A percentile compares a stretch with the other conserved stretches of the same genome.
Evolutionary conservation across 2,797 vertebrate genomes (phyloP).

Genomic region (Acanthurus lineatus): DNA sequence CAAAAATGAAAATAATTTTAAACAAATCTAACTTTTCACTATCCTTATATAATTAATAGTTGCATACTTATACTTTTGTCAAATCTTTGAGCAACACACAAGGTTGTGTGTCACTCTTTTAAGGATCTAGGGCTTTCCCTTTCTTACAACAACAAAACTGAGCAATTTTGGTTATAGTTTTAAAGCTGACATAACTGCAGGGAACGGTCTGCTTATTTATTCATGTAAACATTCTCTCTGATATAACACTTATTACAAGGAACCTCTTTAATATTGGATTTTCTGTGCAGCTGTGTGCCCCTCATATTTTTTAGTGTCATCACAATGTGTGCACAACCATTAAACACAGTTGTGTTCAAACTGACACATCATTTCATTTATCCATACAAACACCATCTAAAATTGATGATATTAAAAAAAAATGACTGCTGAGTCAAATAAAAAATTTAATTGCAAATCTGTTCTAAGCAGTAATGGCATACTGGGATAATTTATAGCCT

Average conservation of each 20-base stretch:
- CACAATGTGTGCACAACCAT: not conserved
- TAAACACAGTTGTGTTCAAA: not conserved
- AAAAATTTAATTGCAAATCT: constrained; percentile 12
- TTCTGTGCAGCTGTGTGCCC: not conserved
- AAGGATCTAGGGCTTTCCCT: too few species aligned
- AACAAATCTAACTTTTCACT: not conserved
- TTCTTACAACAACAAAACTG: not conserved
- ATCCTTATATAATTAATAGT: not conserved
- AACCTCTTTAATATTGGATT: constrained; percentile 10
- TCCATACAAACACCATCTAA: not conserved
- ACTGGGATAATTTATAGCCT: constrained; percentile 13
- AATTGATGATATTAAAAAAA: not conserved
- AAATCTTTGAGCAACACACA: not conserved
- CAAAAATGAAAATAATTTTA: not conserved
- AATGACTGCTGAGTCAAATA: not conserved
- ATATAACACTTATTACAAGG: not conserved
- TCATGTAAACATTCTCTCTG: not conserved
- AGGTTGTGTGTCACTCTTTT: not conserved
- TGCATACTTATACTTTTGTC: not conserved
- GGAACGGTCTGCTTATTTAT: not conserved
- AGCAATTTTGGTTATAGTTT: constrained; percentile 5
- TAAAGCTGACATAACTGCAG: not conserved
- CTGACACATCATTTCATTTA: not conserved
- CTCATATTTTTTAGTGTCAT: not conserved
- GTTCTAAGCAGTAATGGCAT: not conserved